Base-by-base conservation (phyloP, 2,797 vertebrate species). In the Epinephelus awoara region DNA sequence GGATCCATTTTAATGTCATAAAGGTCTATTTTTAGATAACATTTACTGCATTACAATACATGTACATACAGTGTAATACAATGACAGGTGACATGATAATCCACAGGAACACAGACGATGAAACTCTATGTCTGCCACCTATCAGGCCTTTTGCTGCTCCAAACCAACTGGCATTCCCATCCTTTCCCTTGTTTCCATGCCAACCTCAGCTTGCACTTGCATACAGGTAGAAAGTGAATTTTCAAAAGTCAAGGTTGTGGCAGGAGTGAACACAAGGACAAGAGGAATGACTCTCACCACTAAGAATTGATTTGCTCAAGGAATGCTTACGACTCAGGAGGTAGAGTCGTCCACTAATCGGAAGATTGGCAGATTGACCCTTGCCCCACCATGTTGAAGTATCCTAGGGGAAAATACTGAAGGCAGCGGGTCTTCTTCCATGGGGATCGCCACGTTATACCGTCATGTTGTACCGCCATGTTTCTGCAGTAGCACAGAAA, bases 131-230 rank as follows among this genome's bases (percentile, higher is more conserved):
- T 50, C 50, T 62, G 38, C 34, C 50, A 70, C 72, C 25, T 46
- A 57, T 51, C 50, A 63, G 34, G 44, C 27, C 58, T 67, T 46
- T 54, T 19, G 12, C 74, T 51, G 61, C 65, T 71, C 79, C 80
- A 63, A 63, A 67, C 65, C 82, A 75, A 75, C 40, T 65, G 52
- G 29, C 73, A 63, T 52, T 67, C 50, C 50, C 57, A 72, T 56
- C 63, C 40, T 46, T 73, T 51, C 18, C 23, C 79, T 76, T 84
- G 85, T 90, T 88, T 77, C 82, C 79, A 85, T 86, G 82, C 66
- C 86, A 90, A 85, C 86, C 54, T 5, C 67, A 42, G 71, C 62
- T 66, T 73, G 67, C 71, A 49, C 50, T 74, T 21, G 25, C 56
- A 57, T 15, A 62, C 69, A 86, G 65, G 78, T 84, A 58, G 46